These are phyloP conservation scores for Syngnathoides biaculeatus DNA, from an alignment of 2,113 vertebrate species.

Conservation along the genomic window DNA sequence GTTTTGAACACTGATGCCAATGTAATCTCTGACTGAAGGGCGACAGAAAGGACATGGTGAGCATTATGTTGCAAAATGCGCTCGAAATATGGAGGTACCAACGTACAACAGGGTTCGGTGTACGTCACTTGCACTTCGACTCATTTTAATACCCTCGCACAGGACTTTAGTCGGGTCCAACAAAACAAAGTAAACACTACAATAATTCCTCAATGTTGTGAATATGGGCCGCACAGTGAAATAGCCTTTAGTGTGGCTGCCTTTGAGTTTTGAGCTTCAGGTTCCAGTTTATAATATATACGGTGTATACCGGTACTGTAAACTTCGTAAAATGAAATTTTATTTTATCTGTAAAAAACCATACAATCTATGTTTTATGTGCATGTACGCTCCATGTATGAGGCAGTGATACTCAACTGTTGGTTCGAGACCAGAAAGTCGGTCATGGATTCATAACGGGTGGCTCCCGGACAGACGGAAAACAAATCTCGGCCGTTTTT, in stretches of 20 bases:
- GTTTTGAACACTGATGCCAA: slow-evolving; percentile 40
- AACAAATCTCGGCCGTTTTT: no score
- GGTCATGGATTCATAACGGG: no score
- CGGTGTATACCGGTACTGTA: no score
- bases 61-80: slow-evolving; percentile 20
- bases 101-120: neutral
- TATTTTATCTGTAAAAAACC: no score
- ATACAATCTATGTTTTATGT: no score
- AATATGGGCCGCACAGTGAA: neutral
- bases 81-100: neutral
- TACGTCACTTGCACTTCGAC: neutral
- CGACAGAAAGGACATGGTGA: slow-evolving; percentile 35
- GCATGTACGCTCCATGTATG: no score
- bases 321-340: no score
- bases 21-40: slow-evolving; percentile 43
- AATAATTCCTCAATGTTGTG: neutral
- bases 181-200: neutral
- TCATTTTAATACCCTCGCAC: neutral
- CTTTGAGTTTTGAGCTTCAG: no score
- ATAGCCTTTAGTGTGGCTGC: neutral
- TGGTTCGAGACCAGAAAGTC: no score
- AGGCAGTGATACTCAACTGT: no score
- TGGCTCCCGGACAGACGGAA: no score
- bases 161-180: neutral
- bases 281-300: no score